A percentile compares a stretch with the other conserved stretches of the same genome.
Conservation (phyloP, 2,888 invertebrate genomes). For the Drosophila subsilvestris region DNA sequence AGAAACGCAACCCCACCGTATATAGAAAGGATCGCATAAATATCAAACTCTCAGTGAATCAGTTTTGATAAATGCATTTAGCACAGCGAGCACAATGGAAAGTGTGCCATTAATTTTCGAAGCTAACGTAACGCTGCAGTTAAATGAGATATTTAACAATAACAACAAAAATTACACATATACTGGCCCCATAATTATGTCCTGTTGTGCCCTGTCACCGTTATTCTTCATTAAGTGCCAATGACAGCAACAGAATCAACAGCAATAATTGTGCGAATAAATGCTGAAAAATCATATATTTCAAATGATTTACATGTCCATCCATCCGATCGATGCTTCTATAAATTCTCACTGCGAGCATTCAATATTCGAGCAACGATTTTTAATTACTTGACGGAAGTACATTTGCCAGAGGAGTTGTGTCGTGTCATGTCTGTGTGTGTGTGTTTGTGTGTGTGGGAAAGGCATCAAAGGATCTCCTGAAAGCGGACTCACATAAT, state of each 20-base stretch:
- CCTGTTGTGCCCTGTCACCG: conserved; percentile 33
- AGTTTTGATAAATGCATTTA: not conserved
- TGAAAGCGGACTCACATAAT: conserved; percentile 41
- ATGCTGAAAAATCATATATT: conserved; percentile 18
- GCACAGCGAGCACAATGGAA: not conserved
- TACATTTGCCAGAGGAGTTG: not conserved
- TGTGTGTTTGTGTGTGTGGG: not conserved
- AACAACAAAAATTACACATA: conserved; percentile 1
- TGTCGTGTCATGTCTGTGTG: too few species aligned
- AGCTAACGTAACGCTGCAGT: not conserved
- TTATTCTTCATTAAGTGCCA: conserved; percentile 55
- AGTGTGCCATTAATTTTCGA: not conserved
- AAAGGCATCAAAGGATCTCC: conserved; percentile 20
- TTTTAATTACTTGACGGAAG: conserved; percentile 65
- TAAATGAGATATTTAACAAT: not conserved
- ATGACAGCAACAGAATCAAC: conserved; percentile 34
- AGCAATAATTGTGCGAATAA: conserved; percentile 8
- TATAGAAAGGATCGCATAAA: not conserved
- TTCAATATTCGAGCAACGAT: conserved; percentile 5
- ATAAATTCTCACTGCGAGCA: conserved; percentile 1
- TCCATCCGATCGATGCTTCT: not conserved
- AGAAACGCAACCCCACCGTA: too few species aligned
- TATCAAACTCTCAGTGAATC: not conserved
- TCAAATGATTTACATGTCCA: conserved; percentile 54
- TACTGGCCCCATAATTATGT: conserved; percentile 6